Conservation (phyloP, 64 coral and sea anemone genomes). For the Trachythela sp. region DNA sequence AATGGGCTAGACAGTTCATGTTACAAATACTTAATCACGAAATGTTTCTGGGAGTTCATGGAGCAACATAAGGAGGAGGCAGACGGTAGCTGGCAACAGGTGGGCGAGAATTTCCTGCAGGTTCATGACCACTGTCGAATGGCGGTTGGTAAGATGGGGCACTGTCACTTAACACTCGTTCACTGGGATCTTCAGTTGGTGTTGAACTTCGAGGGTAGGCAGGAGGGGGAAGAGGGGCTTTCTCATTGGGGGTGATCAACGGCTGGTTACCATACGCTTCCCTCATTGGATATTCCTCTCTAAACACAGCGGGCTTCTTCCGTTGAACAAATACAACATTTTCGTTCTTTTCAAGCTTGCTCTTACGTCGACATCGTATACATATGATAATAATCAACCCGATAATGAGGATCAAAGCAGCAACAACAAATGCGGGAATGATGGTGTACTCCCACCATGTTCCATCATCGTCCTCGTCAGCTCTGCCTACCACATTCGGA, state of each 20-base stretch:
- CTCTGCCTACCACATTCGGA: background rate
- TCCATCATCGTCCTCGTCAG: background rate
- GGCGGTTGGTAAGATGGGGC: background rate
- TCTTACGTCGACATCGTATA: conserved; percentile 12
- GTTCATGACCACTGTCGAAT: background rate
- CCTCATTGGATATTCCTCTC: conserved; percentile 1
- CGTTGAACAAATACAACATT: background rate
- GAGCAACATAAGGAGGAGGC: conserved; percentile 3
- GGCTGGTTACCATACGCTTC: background rate
- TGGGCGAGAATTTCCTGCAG: background rate
- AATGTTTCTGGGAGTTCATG: background rate
- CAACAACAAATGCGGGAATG: conserved; percentile 5
- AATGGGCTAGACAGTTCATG: background rate
- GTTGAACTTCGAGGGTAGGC: conserved; percentile 16
- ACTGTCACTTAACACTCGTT: background rate
- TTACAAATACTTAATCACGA: background rate
- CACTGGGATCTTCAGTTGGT: conserved; percentile 12
- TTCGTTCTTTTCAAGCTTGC: conserved; percentile 8
- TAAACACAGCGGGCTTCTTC: background rate
- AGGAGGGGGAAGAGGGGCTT: conserved; percentile 9
- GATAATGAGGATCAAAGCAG: conserved; percentile 5
- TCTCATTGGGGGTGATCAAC: background rate
- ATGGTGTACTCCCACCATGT: conserved; percentile 15
- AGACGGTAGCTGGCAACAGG: background rate
- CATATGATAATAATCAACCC: conserved; percentile 14